Conservation (phyloP, 2,797 vertebrate genomes). For the Sphenodon punctatus region DNA sequence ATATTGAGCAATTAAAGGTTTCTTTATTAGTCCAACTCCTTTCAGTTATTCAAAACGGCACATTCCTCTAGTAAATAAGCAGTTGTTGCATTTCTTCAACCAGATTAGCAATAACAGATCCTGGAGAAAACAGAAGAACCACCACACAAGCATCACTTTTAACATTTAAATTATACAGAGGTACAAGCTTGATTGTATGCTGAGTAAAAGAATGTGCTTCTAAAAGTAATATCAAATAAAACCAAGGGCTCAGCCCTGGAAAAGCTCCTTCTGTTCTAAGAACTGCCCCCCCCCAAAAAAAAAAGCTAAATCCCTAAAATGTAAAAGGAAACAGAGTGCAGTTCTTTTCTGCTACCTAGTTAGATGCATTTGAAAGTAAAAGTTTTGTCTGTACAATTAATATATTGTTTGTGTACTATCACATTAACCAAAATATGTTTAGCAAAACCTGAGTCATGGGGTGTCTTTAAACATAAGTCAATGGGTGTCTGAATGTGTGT, state of each 20-base stretch:
- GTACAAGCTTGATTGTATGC: background rate
- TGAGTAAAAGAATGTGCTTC: background rate
- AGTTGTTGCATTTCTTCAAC: background rate
- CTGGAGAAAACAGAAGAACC: rapidly evolving
- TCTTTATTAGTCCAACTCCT: background rate
- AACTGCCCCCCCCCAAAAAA: background rate
- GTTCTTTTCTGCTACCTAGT: background rate
- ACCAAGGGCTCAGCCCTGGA: background rate
- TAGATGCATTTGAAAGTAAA: background rate
- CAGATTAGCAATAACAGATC: background rate
- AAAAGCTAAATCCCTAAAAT: background rate
- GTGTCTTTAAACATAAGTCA: too few species aligned
- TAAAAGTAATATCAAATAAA: background rate
- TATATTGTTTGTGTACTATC: background rate
- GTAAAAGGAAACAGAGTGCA: background rate
- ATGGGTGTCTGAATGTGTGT: too few species aligned
- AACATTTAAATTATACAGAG: background rate
- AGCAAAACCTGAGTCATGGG: too few species aligned
- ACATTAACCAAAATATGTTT: too few species aligned
- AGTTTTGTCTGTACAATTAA: background rate
- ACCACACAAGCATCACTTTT: too few species aligned
- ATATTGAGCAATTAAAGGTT: background rate
- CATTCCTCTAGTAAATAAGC: background rate
- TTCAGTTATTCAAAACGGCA: background rate
- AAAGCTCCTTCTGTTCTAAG: background rate